phyloP scores from a whole-genome alignment of 1,140 invertebrate genomes.

The Calephelis nemesis region DNA sequence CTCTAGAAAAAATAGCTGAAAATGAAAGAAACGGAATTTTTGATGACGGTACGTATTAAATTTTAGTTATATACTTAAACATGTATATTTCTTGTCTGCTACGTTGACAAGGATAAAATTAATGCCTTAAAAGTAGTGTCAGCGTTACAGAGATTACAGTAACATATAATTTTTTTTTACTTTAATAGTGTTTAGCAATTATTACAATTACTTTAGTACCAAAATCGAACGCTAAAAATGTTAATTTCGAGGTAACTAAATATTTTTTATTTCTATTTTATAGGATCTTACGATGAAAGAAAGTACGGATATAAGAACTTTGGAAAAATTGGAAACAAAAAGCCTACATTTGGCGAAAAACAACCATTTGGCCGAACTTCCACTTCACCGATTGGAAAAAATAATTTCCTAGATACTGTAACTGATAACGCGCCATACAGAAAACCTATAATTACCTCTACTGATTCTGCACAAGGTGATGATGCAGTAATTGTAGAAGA shows the following conservation, averaged over 20 bases:
- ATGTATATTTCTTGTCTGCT: no score
- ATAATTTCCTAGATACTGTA: background rate
- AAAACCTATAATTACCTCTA: background rate
- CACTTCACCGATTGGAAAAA: background rate
- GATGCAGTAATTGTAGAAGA: background rate
- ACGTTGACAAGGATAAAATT: no score
- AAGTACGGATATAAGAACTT: conserved; percentile 52
- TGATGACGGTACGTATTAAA: conserved; percentile 55
- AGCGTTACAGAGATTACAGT: no score
- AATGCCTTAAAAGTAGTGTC: no score
- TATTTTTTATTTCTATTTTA: conserved; percentile 18
- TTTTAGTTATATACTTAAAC: background rate
- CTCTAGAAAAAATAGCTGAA: conserved; percentile 68
- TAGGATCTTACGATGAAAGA: conserved; percentile 58
- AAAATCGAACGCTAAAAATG: no score
- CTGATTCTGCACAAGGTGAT: no score
- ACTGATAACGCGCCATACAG: background rate
- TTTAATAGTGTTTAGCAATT: no score
- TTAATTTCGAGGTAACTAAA: no score
- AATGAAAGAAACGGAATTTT: conserved; percentile 49
- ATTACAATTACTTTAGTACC: no score
- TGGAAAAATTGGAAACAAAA: background rate
- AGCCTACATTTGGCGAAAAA: background rate
- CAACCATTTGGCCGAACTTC: background rate
- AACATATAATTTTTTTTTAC: no score